These are phyloP conservation scores for Drosophila incognita DNA, from an alignment of 2,888 invertebrate genomes.

Conservation along the genomic window DNA sequence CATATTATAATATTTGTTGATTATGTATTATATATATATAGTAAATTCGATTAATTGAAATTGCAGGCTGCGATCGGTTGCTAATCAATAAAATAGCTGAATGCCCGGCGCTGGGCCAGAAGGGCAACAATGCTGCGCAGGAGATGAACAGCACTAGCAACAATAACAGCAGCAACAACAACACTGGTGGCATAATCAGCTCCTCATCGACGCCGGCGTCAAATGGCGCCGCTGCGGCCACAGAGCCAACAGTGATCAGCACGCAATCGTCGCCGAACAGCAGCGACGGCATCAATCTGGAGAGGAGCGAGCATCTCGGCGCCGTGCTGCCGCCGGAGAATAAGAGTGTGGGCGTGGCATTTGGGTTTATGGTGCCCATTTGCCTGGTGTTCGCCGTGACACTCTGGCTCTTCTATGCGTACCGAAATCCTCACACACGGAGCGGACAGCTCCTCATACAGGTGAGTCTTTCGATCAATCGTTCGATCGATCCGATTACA, in stretches of 20 bases:
- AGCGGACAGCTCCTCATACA: conserved; percentile 98
- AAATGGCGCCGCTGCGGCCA: conserved; percentile 13
- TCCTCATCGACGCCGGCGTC: conserved; percentile 14
- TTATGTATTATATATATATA: neutral
- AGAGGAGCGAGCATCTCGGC: conserved; percentile 50
- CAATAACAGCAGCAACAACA: conserved; percentile 11
- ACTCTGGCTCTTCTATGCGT: conserved; percentile 96
- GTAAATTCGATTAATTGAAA: neutral
- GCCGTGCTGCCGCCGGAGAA: conserved; percentile 57
- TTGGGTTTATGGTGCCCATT: conserved; percentile 90
- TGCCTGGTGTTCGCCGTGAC: conserved; percentile 89
- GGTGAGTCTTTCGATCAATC: conserved; percentile 87
- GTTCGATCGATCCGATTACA: neutral
- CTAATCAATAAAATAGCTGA: conserved; percentile 57
- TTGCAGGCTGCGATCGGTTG: conserved; percentile 82
- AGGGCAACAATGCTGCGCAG: conserved; percentile 83
- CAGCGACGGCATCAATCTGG: conserved; percentile 3
- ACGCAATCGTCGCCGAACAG: conserved; percentile 25
- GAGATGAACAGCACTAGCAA: conserved; percentile 28
- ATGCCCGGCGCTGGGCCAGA: conserved; percentile 82
- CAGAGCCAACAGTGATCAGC: conserved; percentile 60
- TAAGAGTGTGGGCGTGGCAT: conserved; percentile 84
- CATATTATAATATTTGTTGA: neutral
- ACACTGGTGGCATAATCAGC: conserved; percentile 9
- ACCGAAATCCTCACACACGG: conserved; percentile 97